Percentiles rank a stretch among this genome's conserved stretches.
Conservation (phyloP, 2,888 invertebrate genomes). For the Drosophila mimica region DNA sequence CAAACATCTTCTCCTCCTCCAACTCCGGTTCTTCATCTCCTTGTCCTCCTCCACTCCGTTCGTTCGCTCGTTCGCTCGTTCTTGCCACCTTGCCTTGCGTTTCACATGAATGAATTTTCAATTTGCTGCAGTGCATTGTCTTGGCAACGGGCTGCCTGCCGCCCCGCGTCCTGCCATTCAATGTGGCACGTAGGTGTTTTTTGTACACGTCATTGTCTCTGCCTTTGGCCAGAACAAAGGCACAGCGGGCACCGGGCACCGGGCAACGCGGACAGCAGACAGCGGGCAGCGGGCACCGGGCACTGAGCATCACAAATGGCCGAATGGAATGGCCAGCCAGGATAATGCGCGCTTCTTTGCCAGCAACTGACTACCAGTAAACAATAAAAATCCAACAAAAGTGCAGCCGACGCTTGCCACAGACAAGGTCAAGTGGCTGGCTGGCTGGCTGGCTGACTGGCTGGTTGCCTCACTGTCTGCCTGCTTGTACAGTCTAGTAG, state of each 20-base stretch:
- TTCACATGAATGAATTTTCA: constrained; percentile 82
- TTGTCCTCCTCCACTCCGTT: constrained; percentile 6
- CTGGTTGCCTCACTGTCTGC: constrained; percentile 19
- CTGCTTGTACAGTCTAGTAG: constrained; percentile 39
- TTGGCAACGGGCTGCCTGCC: constrained; percentile 72
- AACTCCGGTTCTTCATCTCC: not conserved
- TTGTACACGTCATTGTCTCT: constrained; percentile 75
- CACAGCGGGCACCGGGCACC: constrained; percentile 68
- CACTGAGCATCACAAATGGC: constrained; percentile 62
- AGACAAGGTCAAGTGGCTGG: constrained; percentile 69
- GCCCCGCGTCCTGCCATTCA: constrained; percentile 77
- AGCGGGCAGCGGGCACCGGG: constrained; percentile 42
- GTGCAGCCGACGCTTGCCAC: constrained; percentile 55
- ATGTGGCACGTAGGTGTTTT: constrained; percentile 77
- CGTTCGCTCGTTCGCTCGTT: constrained; percentile 6
- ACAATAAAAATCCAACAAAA: constrained; percentile 48
- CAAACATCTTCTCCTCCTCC: constrained; percentile 49
- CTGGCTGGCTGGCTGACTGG: constrained; percentile 12
- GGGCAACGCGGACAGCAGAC: constrained; percentile 39
- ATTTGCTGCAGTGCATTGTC: constrained; percentile 77
- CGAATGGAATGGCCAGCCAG: constrained; percentile 63
- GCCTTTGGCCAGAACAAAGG: constrained; percentile 70
- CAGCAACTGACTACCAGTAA: constrained; percentile 44
- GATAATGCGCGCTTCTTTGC: constrained; percentile 64
- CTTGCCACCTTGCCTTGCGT: constrained; percentile 67